Evolutionary conservation across 2,888 invertebrate genomes (phyloP), one percentile per base, ranked within the genome.

Genomic region (Gastrophysa polygoni): DNA sequence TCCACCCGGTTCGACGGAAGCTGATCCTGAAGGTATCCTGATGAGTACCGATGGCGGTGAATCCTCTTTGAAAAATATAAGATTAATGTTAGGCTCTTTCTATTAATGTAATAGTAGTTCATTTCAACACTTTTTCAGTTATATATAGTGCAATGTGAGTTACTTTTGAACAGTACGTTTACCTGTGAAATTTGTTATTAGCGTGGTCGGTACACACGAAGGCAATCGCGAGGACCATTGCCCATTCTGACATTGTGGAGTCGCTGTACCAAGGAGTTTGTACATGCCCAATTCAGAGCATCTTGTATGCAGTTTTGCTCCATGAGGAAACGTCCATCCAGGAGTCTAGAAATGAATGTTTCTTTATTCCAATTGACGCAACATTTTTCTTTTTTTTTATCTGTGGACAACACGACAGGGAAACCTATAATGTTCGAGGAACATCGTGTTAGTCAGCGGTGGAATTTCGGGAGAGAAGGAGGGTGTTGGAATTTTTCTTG

Each of bases 141-240:
- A 6, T n/a, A n/a, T n/a, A n/a, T n/a, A n/a, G n/a, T n/a, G n/a
- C n/a, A n/a, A n/a, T n/a, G n/a, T n/a, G n/a, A n/a, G n/a, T n/a
- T n/a, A n/a, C n/a, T n/a, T n/a, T n/a, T n/a, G n/a, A n/a, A n/a
- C n/a, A n/a, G n/a, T n/a, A n/a, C n/a, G n/a, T n/a, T 50, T 81
- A 91, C 92, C 90, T 73, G 93, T 92, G 80, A 92, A 94, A 81
- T 94, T 95, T 43, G 93, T 92, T 69, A 95, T 84, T 38, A 92
- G 83, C 1, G 92, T 92, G 24, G 95, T 95, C n/a, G 93, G 91
- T 29, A 92, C 90, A 77, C 95, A 95, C 64, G 90, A 89, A 1
- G 95, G 94, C 77, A 92, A 83, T 68, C 87, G 87, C 0, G 90
- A 87, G 20, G 86, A 87, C 94, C 95, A 95, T 55, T 86, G 86